phyloP scores from a whole-genome alignment of 2,888 invertebrate genomes.

The Cylindroiulus punctatus region DNA sequence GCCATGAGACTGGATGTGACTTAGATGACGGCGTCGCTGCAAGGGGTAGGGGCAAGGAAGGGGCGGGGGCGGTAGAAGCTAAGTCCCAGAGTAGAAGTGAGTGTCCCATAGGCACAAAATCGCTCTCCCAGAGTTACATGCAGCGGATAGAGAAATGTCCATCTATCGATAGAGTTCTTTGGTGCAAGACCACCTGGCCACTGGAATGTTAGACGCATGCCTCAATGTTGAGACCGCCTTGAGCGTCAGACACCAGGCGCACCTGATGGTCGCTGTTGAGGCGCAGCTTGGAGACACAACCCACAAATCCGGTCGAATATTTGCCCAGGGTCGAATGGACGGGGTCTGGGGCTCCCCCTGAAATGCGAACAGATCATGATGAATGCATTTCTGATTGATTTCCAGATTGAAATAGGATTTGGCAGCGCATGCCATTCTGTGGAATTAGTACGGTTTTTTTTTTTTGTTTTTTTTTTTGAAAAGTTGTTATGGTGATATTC shows the following conservation, averaged over 20 bases:
- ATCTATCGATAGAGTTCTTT: constrained; percentile 20
- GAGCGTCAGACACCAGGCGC: constrained; percentile 72
- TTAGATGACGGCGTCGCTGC: constrained; percentile 1
- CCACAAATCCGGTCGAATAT: constrained; percentile 79
- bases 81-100: constrained; percentile 48
- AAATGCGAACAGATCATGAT: constrained; percentile 56
- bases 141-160: constrained; percentile 24
- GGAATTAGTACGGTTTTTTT: too few species aligned
- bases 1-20: neutral
- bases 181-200: neutral
- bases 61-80: neutral
- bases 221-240: constrained; percentile 70
- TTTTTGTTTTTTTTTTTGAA: too few species aligned
- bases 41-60: neutral
- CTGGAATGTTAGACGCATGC: constrained; percentile 62
- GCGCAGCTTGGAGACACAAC: constrained; percentile 85
- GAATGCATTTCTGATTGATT: neutral
- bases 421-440: too few species aligned
- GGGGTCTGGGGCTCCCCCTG: constrained; percentile 84
- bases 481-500: too few species aligned
- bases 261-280: constrained; percentile 83
- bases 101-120: constrained; percentile 51
- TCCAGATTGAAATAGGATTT: too few species aligned
- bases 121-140: constrained; percentile 28
- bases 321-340: constrained; percentile 70